Conservation (phyloP, 2,113 vertebrate species). For the Cryptotis parvus region DNA sequence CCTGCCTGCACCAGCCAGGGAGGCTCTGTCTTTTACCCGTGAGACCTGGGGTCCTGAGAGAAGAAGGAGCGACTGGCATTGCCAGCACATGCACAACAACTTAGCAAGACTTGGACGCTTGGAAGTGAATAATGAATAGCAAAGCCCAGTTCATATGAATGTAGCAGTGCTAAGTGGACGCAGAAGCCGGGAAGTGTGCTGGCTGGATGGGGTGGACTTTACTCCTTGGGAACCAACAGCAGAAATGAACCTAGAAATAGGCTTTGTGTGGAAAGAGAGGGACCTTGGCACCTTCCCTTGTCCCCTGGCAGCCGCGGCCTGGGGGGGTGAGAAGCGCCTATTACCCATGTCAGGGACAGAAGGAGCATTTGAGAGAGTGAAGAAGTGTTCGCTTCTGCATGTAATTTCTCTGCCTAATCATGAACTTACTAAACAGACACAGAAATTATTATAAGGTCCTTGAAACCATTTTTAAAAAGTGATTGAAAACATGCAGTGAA, state of each 20-base stretch:
- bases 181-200: background rate
- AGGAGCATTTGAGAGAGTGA: conserved; percentile 1
- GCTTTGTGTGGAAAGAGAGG: background rate
- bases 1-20: background rate
- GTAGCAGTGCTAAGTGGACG: background rate
- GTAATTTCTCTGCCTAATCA: conserved; percentile 59
- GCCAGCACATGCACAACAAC: background rate
- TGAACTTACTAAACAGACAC: conserved; percentile 59
- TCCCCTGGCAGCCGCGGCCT: background rate
- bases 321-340: background rate
- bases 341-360: background rate
- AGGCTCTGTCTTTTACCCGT: background rate
- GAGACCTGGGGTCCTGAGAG: background rate
- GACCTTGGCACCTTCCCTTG: background rate
- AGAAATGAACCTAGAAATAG: background rate
- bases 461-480: conserved; percentile 12
- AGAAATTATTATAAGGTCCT: conserved; percentile 58
- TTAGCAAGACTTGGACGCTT: background rate
- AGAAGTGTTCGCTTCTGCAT: conserved; percentile 48
- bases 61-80: background rate
- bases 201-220: background rate
- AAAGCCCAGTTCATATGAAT: background rate
- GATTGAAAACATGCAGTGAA: conserved; percentile 38
- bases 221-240: background rate
- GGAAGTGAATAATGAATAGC: background rate